Percentiles rank a stretch among this genome's conserved stretches.
Evolutionary conservation across 1,140 invertebrate species (phyloP).

Genomic region (Eupristina koningsbergeri): DNA sequence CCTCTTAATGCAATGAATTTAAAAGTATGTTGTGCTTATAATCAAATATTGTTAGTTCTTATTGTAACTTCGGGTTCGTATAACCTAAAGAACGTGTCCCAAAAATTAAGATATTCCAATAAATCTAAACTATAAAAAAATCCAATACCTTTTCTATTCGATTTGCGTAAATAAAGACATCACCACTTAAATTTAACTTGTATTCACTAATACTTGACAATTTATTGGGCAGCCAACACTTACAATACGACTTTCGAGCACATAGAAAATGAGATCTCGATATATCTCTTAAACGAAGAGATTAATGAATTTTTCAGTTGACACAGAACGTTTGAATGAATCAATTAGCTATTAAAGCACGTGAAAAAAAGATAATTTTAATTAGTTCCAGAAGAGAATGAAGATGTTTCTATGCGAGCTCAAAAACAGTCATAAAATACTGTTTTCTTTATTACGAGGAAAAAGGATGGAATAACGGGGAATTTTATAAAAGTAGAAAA

Average conservation of each 20-base stretch:
- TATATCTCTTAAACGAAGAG: background rate
- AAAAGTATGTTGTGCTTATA: background rate
- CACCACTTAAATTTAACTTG: background rate
- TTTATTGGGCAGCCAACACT: background rate
- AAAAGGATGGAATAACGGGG: slow-evolving; percentile 18
- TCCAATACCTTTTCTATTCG: slow-evolving; percentile 14
- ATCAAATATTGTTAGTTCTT: background rate
- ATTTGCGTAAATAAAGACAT: background rate
- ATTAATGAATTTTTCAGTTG: slow-evolving; percentile 19
- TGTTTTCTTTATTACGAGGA: slow-evolving; percentile 20
- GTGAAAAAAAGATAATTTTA: slow-evolving; percentile 1
- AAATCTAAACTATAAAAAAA: slow-evolving; percentile 12
- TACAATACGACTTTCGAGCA: slow-evolving; percentile 1
- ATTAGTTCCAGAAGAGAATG: slow-evolving; percentile 10
- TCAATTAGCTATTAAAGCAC: background rate
- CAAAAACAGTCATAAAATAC: slow-evolving; percentile 25
- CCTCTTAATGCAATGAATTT: background rate
- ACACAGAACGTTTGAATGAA: background rate
- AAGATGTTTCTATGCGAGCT: slow-evolving; percentile 12
- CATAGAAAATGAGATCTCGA: background rate
- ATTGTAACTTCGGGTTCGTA: background rate
- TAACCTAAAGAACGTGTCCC: background rate
- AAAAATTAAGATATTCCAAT: background rate
- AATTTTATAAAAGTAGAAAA: slow-evolving; percentile 21
- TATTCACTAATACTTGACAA: background rate